Base-by-base conservation (phyloP, 2,888 invertebrate species). In the Sympetrum striolatum region DNA sequence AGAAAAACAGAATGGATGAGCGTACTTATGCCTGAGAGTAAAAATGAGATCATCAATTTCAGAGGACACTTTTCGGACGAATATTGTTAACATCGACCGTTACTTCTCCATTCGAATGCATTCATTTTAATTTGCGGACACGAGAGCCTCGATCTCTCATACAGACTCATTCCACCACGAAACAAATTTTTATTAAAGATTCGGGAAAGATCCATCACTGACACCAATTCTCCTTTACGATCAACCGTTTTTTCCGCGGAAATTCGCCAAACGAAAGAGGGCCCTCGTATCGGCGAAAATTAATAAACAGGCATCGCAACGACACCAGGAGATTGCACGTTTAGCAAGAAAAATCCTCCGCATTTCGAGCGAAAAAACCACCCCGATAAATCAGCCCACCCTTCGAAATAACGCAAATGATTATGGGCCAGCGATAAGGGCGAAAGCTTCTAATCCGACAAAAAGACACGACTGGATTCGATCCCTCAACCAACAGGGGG, bases 331-430 rank as follows among this genome's bases (percentile, higher is more conserved):
- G 73, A 14, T 73, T 12, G 31, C 25, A 31, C 22, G n/a, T 12
- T 64, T 64, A 64, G 64, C 10, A 25, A 64, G 64, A 25, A 64
- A 64, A 64, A 64, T n/a, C 8, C 25, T n/a, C 14, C n/a, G 22
- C 64, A 64, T 8, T 22, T 64, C 12, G 4, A 25, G 64, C 64
- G 22, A 22, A 64, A 64, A 64, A 64, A n/a, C n/a, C n/a, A n/a
- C 25, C 6, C 22, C 82, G 82, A 58, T n/a, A 82, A 82, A 82
- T 58, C 82, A 58, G 58, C 58, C 82, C 35, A 82, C 31, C 53
- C 58, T 82, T 48, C 35, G 35, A 82, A 82, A 82, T 60, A 58
- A 58, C 58, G 53, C 82, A 82, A 82, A 82, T 82, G 82, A 82
- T 82, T 82, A 82, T 82, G 53, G 82, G 53, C 53, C 15, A 48